Evolutionary conservation across 2,797 vertebrate genomes (phyloP), one percentile per base, ranked within the genome.

Genomic region (Sphaeramia orbicularis): DNA sequence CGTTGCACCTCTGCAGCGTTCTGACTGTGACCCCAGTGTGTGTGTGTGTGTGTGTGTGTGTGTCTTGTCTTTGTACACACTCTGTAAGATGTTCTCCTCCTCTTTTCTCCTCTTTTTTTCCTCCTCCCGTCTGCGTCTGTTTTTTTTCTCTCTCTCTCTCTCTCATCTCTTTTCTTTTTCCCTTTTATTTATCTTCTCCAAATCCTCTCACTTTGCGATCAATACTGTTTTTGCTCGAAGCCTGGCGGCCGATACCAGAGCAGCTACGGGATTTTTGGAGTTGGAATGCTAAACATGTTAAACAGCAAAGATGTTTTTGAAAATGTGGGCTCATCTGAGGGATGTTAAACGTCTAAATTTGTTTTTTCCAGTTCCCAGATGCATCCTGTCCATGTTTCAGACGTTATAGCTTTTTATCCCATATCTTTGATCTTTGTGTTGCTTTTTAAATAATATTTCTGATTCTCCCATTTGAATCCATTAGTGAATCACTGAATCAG

Each of bases 291-390:
- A 87, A 92, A 89, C 85, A 89, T 90, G 83, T 90, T 91, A 89
- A 91, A 89, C 86, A 88, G 89, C 78, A 0, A 76, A 87, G 88
- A 89, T 90, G 85, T 90, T 91, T 57, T 89, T 89, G 78, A 86
- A 89, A 86, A 89, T 82, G 77, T 74, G 68, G 71, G 69, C 74
- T 88, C 89, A 80, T 86, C 50, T 75, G 86, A 87, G 84, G 84
- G 80, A 91, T 90, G 85, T 86, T 89, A 86, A 92, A 89, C 50
- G 86, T 91, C 88, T 87, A 85, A 89, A 85, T 91, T 84, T 90
- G 85, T 93, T 89, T 91, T 90, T 84, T 81, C 69, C 71, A 71
- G 78, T 71, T 89, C 83, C 81, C 85, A 63, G 83, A 83, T 80
- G 84, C 78, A 78, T 72, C 82, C 85, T 78, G 80, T 85, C 86